A percentile compares a stretch with the other conserved stretches of the same genome.
These are phyloP conservation scores for Scaptomyza montana DNA, from an alignment of 1,140 invertebrate genomes.

Conservation along the genomic window DNA sequence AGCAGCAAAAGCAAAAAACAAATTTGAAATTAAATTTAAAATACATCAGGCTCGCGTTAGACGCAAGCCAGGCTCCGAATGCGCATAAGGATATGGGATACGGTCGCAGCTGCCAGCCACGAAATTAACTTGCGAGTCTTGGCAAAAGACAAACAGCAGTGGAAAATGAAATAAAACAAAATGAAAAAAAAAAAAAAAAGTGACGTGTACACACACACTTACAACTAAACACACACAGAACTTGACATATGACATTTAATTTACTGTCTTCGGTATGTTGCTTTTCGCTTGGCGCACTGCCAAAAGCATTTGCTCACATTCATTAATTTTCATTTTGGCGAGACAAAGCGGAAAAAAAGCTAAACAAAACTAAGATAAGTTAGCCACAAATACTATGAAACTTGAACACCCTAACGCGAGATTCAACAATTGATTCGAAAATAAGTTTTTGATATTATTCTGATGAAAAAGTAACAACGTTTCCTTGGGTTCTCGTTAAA, in stretches of 20 bases:
- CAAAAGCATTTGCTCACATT: constrained; percentile 78
- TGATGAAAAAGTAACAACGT: no score
- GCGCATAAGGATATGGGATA: constrained; percentile 11
- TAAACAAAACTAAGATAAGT: constrained; percentile 10
- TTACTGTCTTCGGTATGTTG: constrained; percentile 79
- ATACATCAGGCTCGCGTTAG: constrained; percentile 67
- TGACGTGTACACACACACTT: constrained; percentile 50
- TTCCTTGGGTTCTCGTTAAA: no score
- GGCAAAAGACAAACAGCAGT: constrained; percentile 70
- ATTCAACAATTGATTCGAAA: background rate
- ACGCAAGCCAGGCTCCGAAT: constrained; percentile 7
- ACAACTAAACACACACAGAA: constrained; percentile 25
- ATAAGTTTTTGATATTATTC: no score
- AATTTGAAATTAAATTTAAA: constrained; percentile 76
- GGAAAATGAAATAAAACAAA: constrained; percentile 64
- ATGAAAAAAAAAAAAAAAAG: constrained; percentile 17
- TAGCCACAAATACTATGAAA: constrained; percentile 37
- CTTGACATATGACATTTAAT: constrained; percentile 82
- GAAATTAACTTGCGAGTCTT: constrained; percentile 69
- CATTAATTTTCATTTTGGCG: constrained; percentile 78
- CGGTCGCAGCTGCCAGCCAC: constrained; percentile 49
- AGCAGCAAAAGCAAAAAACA: background rate
- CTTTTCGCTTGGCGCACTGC: constrained; percentile 67
- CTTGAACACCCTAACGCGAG: constrained; percentile 22
- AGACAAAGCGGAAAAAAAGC: constrained; percentile 25